phyloP scores from a whole-genome alignment of 2,888 invertebrate genomes.

The Catocala fraxini region DNA sequence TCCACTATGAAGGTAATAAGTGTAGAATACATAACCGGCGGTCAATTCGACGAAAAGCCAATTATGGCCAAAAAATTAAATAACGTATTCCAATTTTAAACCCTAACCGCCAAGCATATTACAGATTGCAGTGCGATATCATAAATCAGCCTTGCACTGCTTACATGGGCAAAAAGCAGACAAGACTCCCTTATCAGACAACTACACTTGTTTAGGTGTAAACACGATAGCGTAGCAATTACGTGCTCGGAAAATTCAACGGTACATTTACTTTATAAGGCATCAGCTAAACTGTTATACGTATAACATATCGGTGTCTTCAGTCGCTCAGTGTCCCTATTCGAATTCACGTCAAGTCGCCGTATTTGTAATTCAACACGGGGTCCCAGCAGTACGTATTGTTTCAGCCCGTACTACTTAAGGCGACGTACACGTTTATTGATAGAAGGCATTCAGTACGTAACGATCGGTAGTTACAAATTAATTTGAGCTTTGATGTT shows the following conservation, averaged over 20 bases:
- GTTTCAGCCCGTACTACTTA: constrained; percentile 76
- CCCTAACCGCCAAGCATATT: not conserved
- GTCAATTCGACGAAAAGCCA: not conserved
- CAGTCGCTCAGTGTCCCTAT: constrained; percentile 59
- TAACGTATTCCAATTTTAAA: not conserved
- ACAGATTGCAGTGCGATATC: not conserved
- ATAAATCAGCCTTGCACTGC: constrained; percentile 1
- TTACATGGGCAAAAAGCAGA: constrained; percentile 16
- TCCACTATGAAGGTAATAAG: no score
- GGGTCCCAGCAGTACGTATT: constrained; percentile 76
- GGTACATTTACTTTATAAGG: constrained; percentile 38
- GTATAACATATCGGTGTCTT: constrained; percentile 33
- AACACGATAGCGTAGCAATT: constrained; percentile 44
- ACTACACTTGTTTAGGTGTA: constrained; percentile 45
- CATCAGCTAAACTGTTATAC: constrained; percentile 32
- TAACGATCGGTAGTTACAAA: constrained; percentile 43
- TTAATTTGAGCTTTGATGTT: constrained; percentile 45
- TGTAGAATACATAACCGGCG: no score
- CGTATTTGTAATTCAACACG: constrained; percentile 86
- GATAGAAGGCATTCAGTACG: constrained; percentile 45
- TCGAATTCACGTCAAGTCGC: constrained; percentile 82
- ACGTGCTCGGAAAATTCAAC: constrained; percentile 44
- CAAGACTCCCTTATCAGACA: constrained; percentile 26
- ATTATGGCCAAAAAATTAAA: not conserved
- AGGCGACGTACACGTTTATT: constrained; percentile 55